Percentiles rank a stretch among this genome's conserved stretches.
phyloP scores from a whole-genome alignment of 2,797 vertebrate genomes.

The Anomalospiza imberbis region DNA sequence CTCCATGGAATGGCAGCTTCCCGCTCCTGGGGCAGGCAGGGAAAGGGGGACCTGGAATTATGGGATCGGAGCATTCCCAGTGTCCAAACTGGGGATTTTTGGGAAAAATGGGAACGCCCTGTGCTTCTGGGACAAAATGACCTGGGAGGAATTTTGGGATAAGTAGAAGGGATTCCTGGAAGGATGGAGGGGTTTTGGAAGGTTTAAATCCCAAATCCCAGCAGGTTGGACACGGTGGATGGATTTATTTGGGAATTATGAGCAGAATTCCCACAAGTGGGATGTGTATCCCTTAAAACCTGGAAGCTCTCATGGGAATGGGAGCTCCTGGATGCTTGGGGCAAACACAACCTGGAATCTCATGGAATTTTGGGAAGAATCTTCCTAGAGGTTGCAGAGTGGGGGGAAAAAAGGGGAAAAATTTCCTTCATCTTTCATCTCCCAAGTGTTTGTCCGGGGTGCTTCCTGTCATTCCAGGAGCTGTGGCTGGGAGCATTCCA shows the following conservation, averaged over 20 bases:
- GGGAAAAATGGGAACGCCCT: background rate
- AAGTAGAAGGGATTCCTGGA: background rate
- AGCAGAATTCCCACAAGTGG: background rate
- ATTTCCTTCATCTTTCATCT: background rate
- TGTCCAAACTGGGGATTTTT: accelerated
- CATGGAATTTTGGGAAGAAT: background rate
- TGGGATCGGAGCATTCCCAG: background rate
- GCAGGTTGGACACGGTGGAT: background rate
- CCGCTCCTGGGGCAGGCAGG: accelerated
- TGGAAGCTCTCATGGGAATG: accelerated
- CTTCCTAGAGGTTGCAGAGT: background rate
- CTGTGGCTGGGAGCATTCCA: background rate
- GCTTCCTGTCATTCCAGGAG: background rate
- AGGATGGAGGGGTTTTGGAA: no score
- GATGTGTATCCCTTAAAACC: accelerated
- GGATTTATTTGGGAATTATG: background rate
- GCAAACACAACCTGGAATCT: background rate
- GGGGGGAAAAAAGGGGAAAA: accelerated
- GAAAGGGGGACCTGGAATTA: accelerated
- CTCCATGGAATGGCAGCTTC: background rate
- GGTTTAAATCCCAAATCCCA: background rate
- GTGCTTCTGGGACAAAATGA: background rate
- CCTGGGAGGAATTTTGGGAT: background rate
- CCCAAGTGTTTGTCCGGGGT: accelerated
- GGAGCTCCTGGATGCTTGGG: background rate